Evolutionary conservation across 2,797 vertebrate genomes (phyloP).

Genomic region (Mormyrus hasselquistii): DNA sequence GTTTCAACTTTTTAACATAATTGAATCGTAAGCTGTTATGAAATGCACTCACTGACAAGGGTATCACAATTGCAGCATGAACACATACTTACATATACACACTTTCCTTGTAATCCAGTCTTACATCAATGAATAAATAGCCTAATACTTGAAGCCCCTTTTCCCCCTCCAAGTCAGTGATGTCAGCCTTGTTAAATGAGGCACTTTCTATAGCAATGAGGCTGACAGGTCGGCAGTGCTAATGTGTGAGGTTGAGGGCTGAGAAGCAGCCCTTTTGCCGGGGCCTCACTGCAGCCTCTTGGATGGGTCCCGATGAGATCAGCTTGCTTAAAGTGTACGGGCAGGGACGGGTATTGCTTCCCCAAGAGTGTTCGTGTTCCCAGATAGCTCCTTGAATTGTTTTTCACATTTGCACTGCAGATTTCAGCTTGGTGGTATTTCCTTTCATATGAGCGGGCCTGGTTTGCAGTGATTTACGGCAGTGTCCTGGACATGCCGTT

Average conservation of each 20-base stretch:
- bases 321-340: background rate
- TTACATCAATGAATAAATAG: background rate
- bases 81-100: background rate
- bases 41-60: constrained; percentile 15
- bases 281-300: background rate
- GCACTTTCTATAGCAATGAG: background rate
- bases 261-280: background rate
- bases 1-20: constrained; percentile 30
- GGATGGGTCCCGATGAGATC: background rate
- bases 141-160: background rate
- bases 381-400: background rate
- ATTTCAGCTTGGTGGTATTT: background rate
- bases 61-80: background rate
- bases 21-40: constrained; percentile 36
- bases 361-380: background rate
- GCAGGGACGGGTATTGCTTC: background rate
- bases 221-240: background rate
- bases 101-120: background rate
- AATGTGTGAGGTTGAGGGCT: background rate
- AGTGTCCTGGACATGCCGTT: constrained; percentile 9
- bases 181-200: background rate
- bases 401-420: constrained; percentile 1
- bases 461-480: constrained; percentile 30
- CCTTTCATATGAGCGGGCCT: constrained; percentile 20
- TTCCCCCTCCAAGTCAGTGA: background rate